phyloP scores from a whole-genome alignment of 1,140 invertebrate species.

The Lepidurus couesii region DNA sequence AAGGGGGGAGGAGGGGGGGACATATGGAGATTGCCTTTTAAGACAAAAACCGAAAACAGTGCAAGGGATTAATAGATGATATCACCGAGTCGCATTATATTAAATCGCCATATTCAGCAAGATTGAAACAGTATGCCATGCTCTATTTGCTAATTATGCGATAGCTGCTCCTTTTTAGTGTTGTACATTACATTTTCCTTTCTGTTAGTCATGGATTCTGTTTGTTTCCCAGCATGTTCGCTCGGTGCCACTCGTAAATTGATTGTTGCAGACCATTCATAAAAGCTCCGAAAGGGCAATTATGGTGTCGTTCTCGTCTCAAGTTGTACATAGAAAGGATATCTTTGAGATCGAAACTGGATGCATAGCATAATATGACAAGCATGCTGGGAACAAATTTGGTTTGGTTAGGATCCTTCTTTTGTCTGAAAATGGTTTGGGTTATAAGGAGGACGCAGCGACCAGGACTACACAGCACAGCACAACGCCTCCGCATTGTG shows the following conservation, averaged over 20 bases:
- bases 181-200: neutral
- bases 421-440: neutral
- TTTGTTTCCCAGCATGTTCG: neutral
- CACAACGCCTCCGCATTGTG: constrained; percentile 12
- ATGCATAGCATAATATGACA: neutral
- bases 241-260: neutral
- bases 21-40: no score
- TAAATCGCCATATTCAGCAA: no score
- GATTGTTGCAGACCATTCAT: neutral
- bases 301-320: neutral
- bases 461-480: neutral
- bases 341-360: neutral
- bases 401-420: neutral
- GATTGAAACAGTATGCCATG: neutral
- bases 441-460: no score
- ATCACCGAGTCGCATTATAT: no score
- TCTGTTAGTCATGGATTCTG: neutral
- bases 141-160: neutral
- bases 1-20: no score
- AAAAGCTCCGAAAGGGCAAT: neutral
- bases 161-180: neutral
- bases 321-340: neutral
- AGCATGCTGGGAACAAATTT: neutral
- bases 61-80: no score
- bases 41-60: no score